Percentiles rank a stretch among this genome's conserved stretches.
Conservation (phyloP, 2,113 vertebrate genomes). For the Colinus virginianus region DNA sequence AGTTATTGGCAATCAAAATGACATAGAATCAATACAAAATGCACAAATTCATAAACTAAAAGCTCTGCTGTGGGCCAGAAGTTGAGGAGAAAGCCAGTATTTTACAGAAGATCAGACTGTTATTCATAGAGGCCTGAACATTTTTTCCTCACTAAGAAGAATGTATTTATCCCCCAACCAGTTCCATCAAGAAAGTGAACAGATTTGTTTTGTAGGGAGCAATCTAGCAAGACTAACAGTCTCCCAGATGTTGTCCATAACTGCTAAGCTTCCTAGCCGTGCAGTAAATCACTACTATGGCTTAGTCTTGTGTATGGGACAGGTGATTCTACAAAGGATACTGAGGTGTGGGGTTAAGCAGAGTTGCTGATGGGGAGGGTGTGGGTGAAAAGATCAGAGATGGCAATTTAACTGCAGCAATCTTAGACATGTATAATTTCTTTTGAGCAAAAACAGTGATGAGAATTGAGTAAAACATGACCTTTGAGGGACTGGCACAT, state of each 20-base stretch:
- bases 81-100: neutral
- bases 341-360: neutral
- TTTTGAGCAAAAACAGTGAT: neutral
- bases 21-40: slow-evolving; percentile 26
- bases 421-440: neutral
- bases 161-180: neutral
- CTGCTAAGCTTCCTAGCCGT: neutral
- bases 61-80: neutral
- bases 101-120: neutral
- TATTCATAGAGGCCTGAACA: neutral
- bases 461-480: fast-evolving
- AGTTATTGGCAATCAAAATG: neutral
- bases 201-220: neutral
- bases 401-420: neutral
- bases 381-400: neutral
- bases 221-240: neutral
- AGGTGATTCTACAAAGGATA: neutral
- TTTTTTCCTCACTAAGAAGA: neutral
- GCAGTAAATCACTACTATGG: neutral
- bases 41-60: slow-evolving; percentile 4
- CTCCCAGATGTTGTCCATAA: neutral
- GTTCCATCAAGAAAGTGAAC: neutral
- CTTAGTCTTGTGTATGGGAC: neutral
- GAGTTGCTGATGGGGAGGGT: neutral
- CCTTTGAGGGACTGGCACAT: fast-evolving